Conservation (phyloP, 2,888 invertebrate species). For the Melangyna quadrimaculata region DNA sequence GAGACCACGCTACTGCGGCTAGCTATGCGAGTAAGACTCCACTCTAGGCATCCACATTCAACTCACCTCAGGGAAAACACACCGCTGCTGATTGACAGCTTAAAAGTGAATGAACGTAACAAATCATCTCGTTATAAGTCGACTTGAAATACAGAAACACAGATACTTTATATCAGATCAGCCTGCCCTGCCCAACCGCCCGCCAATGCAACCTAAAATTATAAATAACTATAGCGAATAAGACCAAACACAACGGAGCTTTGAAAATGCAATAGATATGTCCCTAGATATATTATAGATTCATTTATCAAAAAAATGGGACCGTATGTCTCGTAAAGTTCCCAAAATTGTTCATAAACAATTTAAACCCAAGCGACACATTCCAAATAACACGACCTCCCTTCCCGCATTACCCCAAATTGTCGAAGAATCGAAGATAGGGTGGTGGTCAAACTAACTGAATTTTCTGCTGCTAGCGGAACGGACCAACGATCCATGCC, state of each 20-base stretch:
- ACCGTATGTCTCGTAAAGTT: constrained; percentile 38
- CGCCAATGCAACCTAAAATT: background rate
- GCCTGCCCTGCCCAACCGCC: background rate
- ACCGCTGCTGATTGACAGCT: constrained; percentile 49
- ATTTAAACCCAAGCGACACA: constrained; percentile 37
- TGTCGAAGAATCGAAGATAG: background rate
- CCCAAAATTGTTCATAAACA: constrained; percentile 58
- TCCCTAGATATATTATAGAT: background rate
- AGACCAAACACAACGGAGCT: background rate
- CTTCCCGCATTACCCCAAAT: background rate
- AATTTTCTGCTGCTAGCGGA: constrained; percentile 20
- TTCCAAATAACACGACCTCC: constrained; percentile 9
- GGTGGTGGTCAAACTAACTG: constrained; percentile 1
- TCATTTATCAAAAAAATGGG: background rate
- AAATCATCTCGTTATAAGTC: constrained; percentile 43
- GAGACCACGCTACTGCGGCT: background rate
- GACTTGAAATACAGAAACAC: constrained; percentile 4
- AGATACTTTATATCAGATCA: background rate
- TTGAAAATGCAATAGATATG: background rate
- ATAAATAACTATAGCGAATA: background rate
- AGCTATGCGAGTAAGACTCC: no score
- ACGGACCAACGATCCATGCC: constrained; percentile 46
- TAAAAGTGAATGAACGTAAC: constrained; percentile 50
- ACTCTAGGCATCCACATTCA: background rate
- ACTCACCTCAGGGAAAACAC: constrained; percentile 32